Percentiles rank a stretch among this genome's conserved stretches.
These are phyloP conservation scores for Cephalopachus bancanus DNA, from an alignment of 2,797 vertebrate species.

Conservation along the genomic window DNA sequence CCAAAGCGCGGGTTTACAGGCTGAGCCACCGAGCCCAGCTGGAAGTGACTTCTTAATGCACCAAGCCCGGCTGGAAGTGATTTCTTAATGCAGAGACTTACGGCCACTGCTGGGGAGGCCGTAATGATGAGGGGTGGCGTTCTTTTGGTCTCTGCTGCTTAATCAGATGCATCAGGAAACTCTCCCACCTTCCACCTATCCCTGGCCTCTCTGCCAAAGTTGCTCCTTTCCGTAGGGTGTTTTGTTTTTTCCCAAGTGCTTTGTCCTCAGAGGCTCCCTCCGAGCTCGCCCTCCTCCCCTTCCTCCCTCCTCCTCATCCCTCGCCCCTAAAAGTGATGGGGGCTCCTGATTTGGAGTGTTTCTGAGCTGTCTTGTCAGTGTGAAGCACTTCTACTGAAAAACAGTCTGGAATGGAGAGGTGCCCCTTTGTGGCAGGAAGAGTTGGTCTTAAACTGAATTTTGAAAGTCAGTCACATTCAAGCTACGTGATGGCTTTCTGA, in stretches of 20 bases:
- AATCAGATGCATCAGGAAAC: conserved; percentile 59
- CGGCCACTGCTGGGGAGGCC: conserved; percentile 44
- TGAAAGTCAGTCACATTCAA: conserved; percentile 52
- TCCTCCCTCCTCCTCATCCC: not conserved
- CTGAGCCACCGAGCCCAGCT: no score
- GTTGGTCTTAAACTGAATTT: conserved; percentile 39
- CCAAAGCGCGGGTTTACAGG: no score
- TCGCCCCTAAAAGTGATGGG: not conserved
- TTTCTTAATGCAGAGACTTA: not conserved
- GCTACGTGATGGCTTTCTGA: not conserved
- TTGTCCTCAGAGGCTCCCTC: not conserved
- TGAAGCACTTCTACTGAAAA: not conserved
- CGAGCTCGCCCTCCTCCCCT: not conserved
- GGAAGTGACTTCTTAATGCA: no score
- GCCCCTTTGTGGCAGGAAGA: not conserved
- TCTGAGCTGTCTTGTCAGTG: not conserved
- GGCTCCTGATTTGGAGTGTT: conserved; percentile 31
- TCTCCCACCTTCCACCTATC: conserved; percentile 12
- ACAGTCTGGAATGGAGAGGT: conserved; percentile 30
- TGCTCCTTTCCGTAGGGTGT: not conserved
- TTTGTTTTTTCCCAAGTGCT: not conserved
- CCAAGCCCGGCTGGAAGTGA: no score
- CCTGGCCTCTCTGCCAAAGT: conserved; percentile 35
- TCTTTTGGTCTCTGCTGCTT: conserved; percentile 16
- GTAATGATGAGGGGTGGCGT: not conserved